phyloP scores from a whole-genome alignment of 1,140 invertebrate species.

The Lutraria rhynchaena region DNA sequence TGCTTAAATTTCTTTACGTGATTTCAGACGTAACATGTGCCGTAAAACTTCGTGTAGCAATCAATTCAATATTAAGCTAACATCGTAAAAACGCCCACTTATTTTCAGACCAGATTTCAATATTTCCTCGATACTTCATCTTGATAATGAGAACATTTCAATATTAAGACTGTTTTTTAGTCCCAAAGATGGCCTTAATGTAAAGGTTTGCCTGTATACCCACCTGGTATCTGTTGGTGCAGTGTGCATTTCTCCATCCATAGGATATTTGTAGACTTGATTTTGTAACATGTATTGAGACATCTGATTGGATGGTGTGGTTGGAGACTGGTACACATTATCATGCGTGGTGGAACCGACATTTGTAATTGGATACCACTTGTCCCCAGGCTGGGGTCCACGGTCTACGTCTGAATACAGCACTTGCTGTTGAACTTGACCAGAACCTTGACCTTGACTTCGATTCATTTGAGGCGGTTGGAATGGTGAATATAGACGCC shows the following conservation, averaged over 20 bases:
- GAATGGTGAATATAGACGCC: constrained; percentile 52
- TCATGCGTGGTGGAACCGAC: not conserved
- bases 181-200: too few species aligned
- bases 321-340: not conserved
- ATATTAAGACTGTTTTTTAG: too few species aligned
- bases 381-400: constrained; percentile 23
- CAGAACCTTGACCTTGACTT: not conserved
- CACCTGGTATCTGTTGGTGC: constrained; percentile 51
- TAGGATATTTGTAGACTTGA: constrained; percentile 55
- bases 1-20: not conserved
- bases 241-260: constrained; percentile 55
- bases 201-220: not conserved
- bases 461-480: constrained; percentile 30
- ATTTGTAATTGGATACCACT: constrained; percentile 42
- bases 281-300: constrained; percentile 48
- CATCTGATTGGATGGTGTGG: constrained; percentile 15
- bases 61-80: not conserved
- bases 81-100: not conserved
- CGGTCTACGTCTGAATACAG: constrained; percentile 49
- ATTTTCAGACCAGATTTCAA: too few species aligned
- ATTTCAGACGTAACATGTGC: not conserved
- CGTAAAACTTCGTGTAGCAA: not conserved
- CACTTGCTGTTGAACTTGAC: constrained; percentile 35
- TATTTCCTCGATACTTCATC: too few species aligned
- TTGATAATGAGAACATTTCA: too few species aligned